A percentile compares a stretch with the other conserved stretches of the same genome.
phyloP scores from a whole-genome alignment of 2,797 vertebrate genomes.

The Chloroceryle amazona region DNA sequence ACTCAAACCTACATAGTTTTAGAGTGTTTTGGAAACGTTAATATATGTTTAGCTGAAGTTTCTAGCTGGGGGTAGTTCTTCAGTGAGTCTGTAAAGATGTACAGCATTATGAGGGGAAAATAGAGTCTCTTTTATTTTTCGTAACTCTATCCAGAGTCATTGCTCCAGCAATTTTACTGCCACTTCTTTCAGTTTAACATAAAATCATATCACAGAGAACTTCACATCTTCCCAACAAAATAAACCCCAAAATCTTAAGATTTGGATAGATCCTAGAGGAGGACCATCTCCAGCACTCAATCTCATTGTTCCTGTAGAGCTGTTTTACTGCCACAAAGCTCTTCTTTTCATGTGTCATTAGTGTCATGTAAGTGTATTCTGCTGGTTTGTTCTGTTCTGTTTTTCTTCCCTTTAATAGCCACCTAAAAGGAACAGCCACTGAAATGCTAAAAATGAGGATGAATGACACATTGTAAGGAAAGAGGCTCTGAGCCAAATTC shows the following conservation, averaged over 20 bases:
- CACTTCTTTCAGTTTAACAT: background rate
- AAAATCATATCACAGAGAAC: background rate
- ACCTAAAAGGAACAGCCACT: conserved; percentile 35
- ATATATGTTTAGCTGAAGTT: background rate
- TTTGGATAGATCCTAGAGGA: background rate
- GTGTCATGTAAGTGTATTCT: background rate
- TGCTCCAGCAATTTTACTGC: background rate
- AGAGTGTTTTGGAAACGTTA: background rate
- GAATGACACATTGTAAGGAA: conserved; percentile 65
- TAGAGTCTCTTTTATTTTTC: background rate
- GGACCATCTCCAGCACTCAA: background rate
- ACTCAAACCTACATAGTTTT: background rate
- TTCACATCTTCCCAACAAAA: background rate
- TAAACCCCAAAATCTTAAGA: background rate
- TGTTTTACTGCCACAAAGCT: background rate
- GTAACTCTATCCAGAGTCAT: background rate
- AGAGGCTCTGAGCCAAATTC: conserved; percentile 57
- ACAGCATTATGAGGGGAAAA: background rate
- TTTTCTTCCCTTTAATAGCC: conserved; percentile 21
- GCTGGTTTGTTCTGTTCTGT: background rate
- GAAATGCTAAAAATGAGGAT: conserved; percentile 58
- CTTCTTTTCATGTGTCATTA: background rate
- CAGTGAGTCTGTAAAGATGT: background rate
- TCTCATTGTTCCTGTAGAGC: background rate
- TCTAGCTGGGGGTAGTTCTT: background rate